Conservation (phyloP, 2,113 vertebrate species). For the Hyperopisus bebe region DNA sequence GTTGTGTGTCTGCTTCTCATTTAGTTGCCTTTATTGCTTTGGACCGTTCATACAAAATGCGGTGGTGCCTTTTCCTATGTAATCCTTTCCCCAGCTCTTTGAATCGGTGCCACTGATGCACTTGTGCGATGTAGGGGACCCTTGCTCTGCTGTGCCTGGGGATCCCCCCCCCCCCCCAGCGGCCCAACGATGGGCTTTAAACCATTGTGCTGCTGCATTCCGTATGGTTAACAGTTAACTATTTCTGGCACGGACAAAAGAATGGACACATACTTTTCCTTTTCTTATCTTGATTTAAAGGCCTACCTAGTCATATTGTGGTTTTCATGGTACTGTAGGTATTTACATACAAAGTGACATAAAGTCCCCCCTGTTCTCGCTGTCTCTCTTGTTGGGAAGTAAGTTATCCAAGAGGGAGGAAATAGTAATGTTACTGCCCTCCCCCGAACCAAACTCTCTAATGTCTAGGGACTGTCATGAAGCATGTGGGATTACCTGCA, state of each 20-base stretch:
- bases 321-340: background rate
- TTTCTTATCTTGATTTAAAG: background rate
- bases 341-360: background rate
- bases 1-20: background rate
- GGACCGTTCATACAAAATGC: background rate
- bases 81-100: background rate
- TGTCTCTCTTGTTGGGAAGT: background rate
- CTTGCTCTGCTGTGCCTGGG: background rate
- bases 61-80: background rate
- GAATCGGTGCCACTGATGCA: background rate
- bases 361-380: background rate
- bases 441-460: background rate
- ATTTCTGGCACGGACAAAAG: background rate
- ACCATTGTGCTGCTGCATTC: background rate
- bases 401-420: background rate
- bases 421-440: background rate
- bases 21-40: background rate
- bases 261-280: background rate
- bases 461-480: background rate
- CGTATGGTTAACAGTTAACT: background rate
- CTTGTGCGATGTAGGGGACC: background rate
- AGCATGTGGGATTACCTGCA: background rate
- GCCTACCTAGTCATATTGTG: background rate
- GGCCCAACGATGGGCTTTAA: background rate
- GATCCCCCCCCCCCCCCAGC: background rate